Conservation (phyloP, 1,140 invertebrate species). For the Drosophila lacteicornis region DNA sequence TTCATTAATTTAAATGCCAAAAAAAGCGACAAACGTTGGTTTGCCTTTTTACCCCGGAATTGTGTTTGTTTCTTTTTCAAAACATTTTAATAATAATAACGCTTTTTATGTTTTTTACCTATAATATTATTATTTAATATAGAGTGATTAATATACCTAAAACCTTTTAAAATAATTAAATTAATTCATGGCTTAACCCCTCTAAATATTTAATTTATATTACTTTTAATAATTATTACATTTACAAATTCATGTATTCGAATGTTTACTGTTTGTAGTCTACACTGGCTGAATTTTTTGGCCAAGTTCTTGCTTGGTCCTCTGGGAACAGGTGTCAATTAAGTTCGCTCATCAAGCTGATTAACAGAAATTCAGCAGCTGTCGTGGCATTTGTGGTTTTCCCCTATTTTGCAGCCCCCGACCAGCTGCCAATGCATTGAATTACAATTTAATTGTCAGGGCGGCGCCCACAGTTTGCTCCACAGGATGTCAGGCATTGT, state of each 20-base stretch:
- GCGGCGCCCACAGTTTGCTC: constrained; percentile 11
- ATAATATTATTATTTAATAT: not conserved
- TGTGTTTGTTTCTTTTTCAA: too few relatives aligned
- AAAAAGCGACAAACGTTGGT: too few relatives aligned
- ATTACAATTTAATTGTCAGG: constrained; percentile 74
- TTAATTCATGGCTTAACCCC: too few relatives aligned
- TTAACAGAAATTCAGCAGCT: constrained; percentile 32
- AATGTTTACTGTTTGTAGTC: not conserved
- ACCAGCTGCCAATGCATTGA: constrained; percentile 38
- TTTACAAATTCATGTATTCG: too few relatives aligned
- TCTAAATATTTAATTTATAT: not conserved
- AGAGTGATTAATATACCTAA: too few relatives aligned
- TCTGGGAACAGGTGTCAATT: constrained; percentile 58
- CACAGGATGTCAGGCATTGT: constrained; percentile 13
- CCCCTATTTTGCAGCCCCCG: constrained; percentile 7
- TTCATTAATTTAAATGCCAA: too few relatives aligned
- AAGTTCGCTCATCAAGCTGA: constrained; percentile 46
- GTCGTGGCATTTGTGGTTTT: constrained; percentile 20
- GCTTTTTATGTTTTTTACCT: not conserved
- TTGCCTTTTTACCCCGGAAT: too few relatives aligned
- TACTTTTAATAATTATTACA: not conserved
- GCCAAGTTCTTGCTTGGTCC: not conserved
- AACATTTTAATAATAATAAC: too few relatives aligned
- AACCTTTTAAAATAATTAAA: too few relatives aligned
- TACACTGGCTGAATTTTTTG: not conserved